Evolutionary conservation across 2,797 vertebrate genomes (phyloP).

Genomic region (Manis crassicaudata): DNA sequence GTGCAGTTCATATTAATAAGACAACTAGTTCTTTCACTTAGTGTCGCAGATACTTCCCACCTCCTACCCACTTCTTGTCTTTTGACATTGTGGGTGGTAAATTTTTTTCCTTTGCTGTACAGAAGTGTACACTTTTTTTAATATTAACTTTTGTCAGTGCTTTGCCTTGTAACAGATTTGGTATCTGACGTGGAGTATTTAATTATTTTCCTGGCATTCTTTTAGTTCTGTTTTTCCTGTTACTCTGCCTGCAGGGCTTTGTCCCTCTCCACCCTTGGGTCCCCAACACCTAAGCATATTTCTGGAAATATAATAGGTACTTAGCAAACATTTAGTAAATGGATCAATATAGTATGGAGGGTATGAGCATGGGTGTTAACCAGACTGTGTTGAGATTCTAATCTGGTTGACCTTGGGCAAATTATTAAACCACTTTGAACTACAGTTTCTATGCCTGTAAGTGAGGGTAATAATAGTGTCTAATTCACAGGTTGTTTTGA

Average conservation of each 20-base stretch:
- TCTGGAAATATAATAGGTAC: slow-evolving; percentile 9
- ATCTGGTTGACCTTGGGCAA: background rate
- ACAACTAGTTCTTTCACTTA: slow-evolving; percentile 34
- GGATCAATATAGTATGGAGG: background rate
- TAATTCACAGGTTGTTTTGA: background rate
- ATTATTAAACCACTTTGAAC: background rate
- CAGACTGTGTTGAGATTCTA: background rate
- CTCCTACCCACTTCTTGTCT: background rate
- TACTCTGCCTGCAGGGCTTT: background rate
- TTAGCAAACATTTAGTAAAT: background rate
- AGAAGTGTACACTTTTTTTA: background rate
- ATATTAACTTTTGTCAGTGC: background rate
- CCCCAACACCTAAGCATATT: background rate
- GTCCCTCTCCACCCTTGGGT: background rate
- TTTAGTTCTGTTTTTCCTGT: background rate
- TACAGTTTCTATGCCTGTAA: background rate
- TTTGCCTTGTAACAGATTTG: background rate
- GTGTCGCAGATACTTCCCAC: background rate
- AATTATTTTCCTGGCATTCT: background rate
- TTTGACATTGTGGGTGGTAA: slow-evolving; percentile 14
- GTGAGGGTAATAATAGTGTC: background rate
- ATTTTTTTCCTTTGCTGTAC: background rate
- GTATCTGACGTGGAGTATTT: background rate
- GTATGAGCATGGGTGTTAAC: background rate
- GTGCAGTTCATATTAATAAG: background rate